phyloP scores from a whole-genome alignment of 2,113 vertebrate species.

The Apteryx mantelli region DNA sequence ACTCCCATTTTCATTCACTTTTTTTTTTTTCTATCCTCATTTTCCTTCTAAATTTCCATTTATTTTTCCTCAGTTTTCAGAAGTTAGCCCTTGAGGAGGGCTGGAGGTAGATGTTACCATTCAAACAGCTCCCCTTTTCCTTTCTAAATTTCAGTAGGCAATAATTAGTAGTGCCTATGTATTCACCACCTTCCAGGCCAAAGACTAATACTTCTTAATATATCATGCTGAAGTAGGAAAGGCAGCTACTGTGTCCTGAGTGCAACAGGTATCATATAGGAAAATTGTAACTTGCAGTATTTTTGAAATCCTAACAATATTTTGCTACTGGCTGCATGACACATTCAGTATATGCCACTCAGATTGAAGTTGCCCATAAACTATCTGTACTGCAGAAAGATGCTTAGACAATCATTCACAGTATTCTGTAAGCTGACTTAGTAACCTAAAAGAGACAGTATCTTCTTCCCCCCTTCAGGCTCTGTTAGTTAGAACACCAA shows the following conservation, averaged over 20 bases:
- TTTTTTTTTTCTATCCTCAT: background rate
- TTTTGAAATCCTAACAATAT: background rate
- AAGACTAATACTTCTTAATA: background rate
- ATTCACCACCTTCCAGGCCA: background rate
- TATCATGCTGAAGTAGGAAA: background rate
- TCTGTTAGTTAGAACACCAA: background rate
- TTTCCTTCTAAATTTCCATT: background rate
- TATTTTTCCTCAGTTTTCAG: background rate
- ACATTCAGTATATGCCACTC: background rate
- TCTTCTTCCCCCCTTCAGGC: background rate
- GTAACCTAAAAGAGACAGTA: background rate
- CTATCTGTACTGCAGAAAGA: background rate
- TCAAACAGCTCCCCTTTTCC: background rate
- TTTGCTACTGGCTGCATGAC: background rate
- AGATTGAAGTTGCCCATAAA: background rate
- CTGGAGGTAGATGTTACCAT: background rate
- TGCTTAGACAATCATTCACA: fast-evolving
- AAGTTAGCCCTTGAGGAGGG: background rate
- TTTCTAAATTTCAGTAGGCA: background rate
- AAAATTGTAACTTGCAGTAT: background rate
- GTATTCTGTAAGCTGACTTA: background rate
- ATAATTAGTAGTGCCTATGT: background rate
- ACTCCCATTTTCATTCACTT: background rate
- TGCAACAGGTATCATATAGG: fast-evolving
- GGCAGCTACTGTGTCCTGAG: background rate